phyloP scores from a whole-genome alignment of 2,797 vertebrate genomes.

The Sebastiscus albofasciatus region DNA sequence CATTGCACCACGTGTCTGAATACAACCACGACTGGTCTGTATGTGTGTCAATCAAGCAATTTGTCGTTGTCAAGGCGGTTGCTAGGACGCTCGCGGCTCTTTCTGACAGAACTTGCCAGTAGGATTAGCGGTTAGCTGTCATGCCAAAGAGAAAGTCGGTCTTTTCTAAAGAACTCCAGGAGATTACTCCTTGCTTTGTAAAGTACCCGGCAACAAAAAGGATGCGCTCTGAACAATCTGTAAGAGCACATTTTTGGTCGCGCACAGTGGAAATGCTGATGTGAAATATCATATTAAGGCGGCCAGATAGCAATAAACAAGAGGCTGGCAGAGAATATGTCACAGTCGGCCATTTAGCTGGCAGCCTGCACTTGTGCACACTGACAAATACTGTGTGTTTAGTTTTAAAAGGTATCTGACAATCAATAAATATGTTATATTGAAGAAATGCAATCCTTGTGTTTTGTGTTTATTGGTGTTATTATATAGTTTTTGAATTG shows the following conservation, averaged over 20 bases:
- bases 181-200: too few species aligned
- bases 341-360: background rate
- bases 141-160: too few species aligned
- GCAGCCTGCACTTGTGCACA: background rate
- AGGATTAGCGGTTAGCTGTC: too few species aligned
- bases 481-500: background rate
- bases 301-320: background rate
- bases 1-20: background rate
- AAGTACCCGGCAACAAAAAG: background rate
- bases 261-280: background rate
- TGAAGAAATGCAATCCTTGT: background rate
- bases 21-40: background rate
- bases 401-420: background rate
- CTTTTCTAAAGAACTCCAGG: too few species aligned
- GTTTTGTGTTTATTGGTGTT: background rate
- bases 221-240: background rate
- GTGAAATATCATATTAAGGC: background rate
- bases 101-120: too few species aligned
- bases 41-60: background rate
- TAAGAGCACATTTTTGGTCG: background rate
- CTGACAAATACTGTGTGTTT: background rate
- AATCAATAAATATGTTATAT: background rate
- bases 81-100: too few species aligned
- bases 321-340: background rate
- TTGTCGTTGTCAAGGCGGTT: background rate